Percentiles rank a stretch among this genome's conserved stretches.
Conservation (phyloP, 1,140 invertebrate species). For the Odontomachus brunneus region DNA sequence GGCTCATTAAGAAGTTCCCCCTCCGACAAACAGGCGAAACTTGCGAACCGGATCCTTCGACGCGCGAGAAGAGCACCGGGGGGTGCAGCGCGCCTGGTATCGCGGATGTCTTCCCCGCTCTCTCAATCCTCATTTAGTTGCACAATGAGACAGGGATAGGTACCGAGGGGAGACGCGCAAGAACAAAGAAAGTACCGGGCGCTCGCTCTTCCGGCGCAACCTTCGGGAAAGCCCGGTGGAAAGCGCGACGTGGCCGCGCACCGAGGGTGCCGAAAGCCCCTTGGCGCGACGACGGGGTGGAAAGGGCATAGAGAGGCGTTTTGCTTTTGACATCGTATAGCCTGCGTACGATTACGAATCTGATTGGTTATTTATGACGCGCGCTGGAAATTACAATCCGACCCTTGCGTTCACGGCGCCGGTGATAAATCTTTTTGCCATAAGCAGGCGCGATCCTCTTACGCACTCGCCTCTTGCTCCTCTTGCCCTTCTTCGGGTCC, state of each 20-base stretch:
- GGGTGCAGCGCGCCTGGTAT: not conserved
- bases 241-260: not conserved
- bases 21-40: conserved; percentile 32
- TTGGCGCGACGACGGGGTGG: no score
- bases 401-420: conserved; percentile 41
- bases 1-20: conserved; percentile 55
- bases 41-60: conserved; percentile 65
- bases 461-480: not conserved
- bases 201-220: conserved; percentile 4
- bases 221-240: conserved; percentile 24
- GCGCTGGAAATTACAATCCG: conserved; percentile 51
- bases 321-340: conserved; percentile 54
- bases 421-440: conserved; percentile 56
- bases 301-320: not conserved
- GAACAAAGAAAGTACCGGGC: conserved; percentile 52
- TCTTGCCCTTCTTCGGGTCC: not conserved
- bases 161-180: conserved; percentile 19
- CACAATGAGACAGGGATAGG: conserved; percentile 46
- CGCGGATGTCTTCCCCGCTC: conserved; percentile 11
- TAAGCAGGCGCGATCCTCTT: conserved; percentile 52
- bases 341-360: conserved; percentile 48
- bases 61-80: conserved; percentile 22
- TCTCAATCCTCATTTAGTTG: conserved; percentile 60
- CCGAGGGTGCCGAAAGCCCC: conserved; percentile 47
- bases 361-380: conserved; percentile 67